Base-by-base conservation (phyloP, 1,140 invertebrate species). In the Danaus plexippus region DNA sequence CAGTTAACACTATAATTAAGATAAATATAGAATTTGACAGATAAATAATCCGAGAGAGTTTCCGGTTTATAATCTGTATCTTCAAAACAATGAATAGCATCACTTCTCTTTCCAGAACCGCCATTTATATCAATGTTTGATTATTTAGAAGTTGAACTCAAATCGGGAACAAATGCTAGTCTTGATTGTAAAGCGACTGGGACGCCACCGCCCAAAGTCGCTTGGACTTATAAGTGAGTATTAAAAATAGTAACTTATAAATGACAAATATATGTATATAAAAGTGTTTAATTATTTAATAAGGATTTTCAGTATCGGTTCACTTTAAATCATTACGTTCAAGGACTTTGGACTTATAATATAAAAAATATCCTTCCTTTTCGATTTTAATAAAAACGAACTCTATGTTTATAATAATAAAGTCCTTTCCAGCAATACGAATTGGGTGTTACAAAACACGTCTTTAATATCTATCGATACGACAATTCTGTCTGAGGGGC, bases 201-300 rank as follows among this genome's bases (percentile, higher is more conserved):
- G 5, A 58, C 63, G 5, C 86, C 83, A 0, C 47, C 57, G 40
- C 86, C 85, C 0, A 54, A 63, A 2, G 71, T 87, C 6, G 60
- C 71, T 49, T 88, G 86, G 86, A 75, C 22, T 47, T 83, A 70
- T 41, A 80, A 81, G 86, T 88, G 68, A 57, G 69, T 59, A 48
- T 43, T 54, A 12, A 45, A 1, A n/a, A 45, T n/a, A 45, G 1
- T 45, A 8, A 43, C 1, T 11, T 32, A 6, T 32, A 32, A 32
- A 32, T 22, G 2, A 22, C 2, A 22, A 22, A 2, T 22, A 22
- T 22, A 22, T 6, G 2, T 22, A 22, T 22, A 22, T 22, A 2
- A 22, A 22, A 22, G 2, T 22, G 18, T 22, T 22, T 22, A 22
- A 22, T 22, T 22, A 22, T 6, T 22, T 22, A 2, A 22, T 2